Conservation (phyloP, 2,888 invertebrate species). For the Lottia gigantea region DNA sequence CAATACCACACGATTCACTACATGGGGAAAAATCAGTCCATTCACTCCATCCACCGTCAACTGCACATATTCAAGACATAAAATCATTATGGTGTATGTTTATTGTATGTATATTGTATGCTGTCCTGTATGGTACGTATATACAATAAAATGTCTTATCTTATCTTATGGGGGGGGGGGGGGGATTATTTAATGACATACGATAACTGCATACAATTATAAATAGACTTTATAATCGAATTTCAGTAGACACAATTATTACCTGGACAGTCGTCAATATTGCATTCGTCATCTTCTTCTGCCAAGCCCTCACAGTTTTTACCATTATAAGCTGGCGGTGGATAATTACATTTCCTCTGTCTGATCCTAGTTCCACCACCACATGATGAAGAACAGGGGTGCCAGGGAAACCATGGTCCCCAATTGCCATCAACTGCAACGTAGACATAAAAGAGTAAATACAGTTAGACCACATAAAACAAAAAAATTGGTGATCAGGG, state of each 20-base stretch:
- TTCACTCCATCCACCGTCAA: slow-evolving; percentile 60
- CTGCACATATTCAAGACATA: slow-evolving; percentile 32
- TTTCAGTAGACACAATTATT: slow-evolving; percentile 6
- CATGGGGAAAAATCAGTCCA: slow-evolving; percentile 58
- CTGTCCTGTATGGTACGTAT: too few relatives aligned
- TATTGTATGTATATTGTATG: too few relatives aligned
- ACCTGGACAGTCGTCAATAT: slow-evolving; percentile 54
- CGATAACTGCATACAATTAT: too few relatives aligned
- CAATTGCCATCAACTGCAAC: slow-evolving; percentile 57
- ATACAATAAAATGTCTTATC: too few relatives aligned
- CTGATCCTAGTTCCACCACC: slow-evolving; percentile 47
- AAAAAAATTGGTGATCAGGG: too few relatives aligned
- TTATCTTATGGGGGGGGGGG: too few relatives aligned
- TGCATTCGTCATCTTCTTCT: slow-evolving; percentile 44
- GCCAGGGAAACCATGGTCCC: slow-evolving; percentile 60
- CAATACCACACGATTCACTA: slow-evolving; percentile 59
- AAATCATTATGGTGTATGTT: too few relatives aligned
- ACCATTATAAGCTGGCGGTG: slow-evolving; percentile 56
- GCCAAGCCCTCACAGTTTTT: slow-evolving; percentile 42
- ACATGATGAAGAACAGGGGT: slow-evolving; percentile 49
- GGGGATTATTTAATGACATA: too few relatives aligned
- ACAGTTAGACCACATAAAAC: too few relatives aligned
- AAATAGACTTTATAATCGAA: too few relatives aligned
- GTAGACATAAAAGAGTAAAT: not conserved
- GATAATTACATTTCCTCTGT: slow-evolving; percentile 56